Evolutionary conservation across 2,888 invertebrate genomes (phyloP).

Genomic region (Entomobrya proxima): DNA sequence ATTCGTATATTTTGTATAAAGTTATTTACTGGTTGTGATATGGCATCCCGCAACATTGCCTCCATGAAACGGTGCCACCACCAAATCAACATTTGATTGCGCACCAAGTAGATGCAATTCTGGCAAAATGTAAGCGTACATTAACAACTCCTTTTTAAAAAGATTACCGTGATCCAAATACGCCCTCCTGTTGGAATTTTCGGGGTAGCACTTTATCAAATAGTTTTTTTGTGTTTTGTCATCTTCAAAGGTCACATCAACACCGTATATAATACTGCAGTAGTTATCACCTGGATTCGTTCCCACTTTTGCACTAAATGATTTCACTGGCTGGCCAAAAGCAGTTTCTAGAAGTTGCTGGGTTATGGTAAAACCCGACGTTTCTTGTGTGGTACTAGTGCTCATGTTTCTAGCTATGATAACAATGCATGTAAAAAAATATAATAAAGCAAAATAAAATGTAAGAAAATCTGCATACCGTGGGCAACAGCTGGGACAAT

Average conservation of each 20-base stretch:
- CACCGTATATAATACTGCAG: conserved; percentile 50
- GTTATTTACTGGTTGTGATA: not conserved
- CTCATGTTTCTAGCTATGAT: no score
- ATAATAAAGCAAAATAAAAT: no score
- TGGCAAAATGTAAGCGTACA: conserved; percentile 21
- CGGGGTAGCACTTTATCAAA: conserved; percentile 50
- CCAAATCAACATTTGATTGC: not conserved
- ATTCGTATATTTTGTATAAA: no score
- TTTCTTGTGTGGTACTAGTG: conserved; percentile 33
- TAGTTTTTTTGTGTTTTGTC: conserved; percentile 2
- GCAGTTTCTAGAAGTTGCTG: conserved; percentile 47
- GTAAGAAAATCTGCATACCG: no score
- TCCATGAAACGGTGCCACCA: conserved; percentile 30
- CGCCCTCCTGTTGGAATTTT: conserved; percentile 33
- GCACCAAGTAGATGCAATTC: not conserved
- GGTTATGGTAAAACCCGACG: conserved; percentile 39
- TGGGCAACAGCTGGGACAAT: no score
- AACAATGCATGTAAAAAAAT: no score
- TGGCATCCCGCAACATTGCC: conserved; percentile 30
- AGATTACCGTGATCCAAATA: conserved; percentile 33
- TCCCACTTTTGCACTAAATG: conserved; percentile 1
- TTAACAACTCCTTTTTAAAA: conserved; percentile 48
- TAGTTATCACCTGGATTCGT: conserved; percentile 59
- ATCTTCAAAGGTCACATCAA: conserved; percentile 55
- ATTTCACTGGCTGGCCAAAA: conserved; percentile 28